Conservation (phyloP, 2,888 invertebrate genomes). For the Leptodirus hochenwartii region DNA sequence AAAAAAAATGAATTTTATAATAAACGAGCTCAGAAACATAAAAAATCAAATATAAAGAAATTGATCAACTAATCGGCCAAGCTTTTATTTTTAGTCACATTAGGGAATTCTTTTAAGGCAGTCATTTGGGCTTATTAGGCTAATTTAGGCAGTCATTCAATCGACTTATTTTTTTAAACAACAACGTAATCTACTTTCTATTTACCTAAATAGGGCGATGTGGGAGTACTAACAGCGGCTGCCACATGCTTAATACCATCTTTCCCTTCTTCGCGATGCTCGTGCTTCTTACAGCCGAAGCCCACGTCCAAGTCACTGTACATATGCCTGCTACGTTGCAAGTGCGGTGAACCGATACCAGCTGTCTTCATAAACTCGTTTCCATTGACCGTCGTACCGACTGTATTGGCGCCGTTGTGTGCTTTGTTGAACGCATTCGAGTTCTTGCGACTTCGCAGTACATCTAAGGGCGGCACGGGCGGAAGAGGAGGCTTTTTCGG, state of each 20-base stretch:
- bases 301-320: slow-evolving; percentile 38
- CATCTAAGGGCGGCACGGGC: slow-evolving; percentile 46
- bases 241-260: slow-evolving; percentile 13
- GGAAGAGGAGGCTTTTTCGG: slow-evolving; percentile 59
- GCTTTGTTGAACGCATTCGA: slow-evolving; percentile 20
- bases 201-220: slow-evolving; percentile 25
- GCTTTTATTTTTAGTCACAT: too few species aligned
- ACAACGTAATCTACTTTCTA: too few species aligned
- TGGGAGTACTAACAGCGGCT: slow-evolving; percentile 27
- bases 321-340: slow-evolving; percentile 38
- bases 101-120: too few species aligned
- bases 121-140: too few species aligned
- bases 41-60: too few species aligned
- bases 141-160: too few species aligned
- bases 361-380: slow-evolving; percentile 32
- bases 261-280: slow-evolving; percentile 11
- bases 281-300: slow-evolving; percentile 12
- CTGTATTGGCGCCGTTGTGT: slow-evolving; percentile 22
- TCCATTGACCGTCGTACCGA: slow-evolving; percentile 1
- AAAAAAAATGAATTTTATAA: too few species aligned
- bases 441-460: slow-evolving; percentile 35
- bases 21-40: too few species aligned
- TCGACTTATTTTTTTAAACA: too few species aligned
- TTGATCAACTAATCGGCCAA: too few species aligned
- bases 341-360: slow-evolving; percentile 43